Evolutionary conservation across 2,113 vertebrate genomes (phyloP).

Genomic region (Corvus cornix): DNA sequence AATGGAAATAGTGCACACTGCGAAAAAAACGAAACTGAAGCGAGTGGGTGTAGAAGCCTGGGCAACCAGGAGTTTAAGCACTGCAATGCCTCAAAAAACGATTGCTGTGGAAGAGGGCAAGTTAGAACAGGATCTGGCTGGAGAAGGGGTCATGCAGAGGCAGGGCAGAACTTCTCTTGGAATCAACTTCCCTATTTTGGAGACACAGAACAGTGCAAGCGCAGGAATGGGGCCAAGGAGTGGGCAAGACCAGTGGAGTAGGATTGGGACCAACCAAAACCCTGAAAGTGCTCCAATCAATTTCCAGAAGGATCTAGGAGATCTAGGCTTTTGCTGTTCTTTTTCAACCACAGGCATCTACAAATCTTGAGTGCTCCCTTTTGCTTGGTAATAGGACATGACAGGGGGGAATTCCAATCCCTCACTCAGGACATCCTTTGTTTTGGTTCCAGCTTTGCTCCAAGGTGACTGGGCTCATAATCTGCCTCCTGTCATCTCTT

Average conservation of each 20-base stretch:
- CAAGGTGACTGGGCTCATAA: neutral
- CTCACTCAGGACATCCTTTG: neutral
- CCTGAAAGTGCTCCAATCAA: neutral
- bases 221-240: neutral
- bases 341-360: neutral
- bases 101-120: neutral
- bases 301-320: neutral
- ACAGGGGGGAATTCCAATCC: neutral
- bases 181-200: neutral
- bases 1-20: neutral
- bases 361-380: neutral
- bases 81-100: neutral
- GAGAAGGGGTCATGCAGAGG: neutral
- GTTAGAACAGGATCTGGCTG: neutral
- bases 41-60: neutral
- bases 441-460: neutral
- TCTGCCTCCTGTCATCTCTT: neutral
- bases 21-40: neutral
- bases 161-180: neutral
- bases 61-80: neutral
- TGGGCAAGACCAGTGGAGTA: neutral
- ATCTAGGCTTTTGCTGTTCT: neutral
- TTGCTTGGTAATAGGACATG: neutral
- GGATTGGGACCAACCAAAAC: neutral
- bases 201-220: neutral